These are phyloP conservation scores for Cebidichthys violaceus DNA, from an alignment of 2,113 vertebrate genomes.

Conservation along the genomic window DNA sequence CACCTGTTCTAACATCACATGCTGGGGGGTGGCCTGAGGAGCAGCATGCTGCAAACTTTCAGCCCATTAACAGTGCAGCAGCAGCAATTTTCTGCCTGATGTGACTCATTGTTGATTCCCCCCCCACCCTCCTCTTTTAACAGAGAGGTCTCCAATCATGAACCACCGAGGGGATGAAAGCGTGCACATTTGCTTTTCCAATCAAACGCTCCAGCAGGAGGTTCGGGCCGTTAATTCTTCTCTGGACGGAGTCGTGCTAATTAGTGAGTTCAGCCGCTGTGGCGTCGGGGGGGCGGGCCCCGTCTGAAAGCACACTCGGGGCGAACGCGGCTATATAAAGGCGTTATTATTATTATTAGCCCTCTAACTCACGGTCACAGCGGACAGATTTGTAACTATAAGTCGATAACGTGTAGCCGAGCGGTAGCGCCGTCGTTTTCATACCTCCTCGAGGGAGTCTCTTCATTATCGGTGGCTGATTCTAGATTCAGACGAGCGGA, in stretches of 20 bases:
- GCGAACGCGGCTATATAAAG: slow-evolving; percentile 32
- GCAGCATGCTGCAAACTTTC: slow-evolving; percentile 1
- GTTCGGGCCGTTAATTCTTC: slow-evolving; percentile 47
- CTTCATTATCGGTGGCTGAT: slow-evolving; percentile 53
- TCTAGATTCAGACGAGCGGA: slow-evolving; percentile 37
- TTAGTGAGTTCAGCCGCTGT: slow-evolving; percentile 23
- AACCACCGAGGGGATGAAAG: slow-evolving; percentile 20
- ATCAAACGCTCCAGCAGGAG: slow-evolving; percentile 55
- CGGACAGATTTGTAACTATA: slow-evolving; percentile 34
- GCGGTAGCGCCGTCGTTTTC: slow-evolving; percentile 37
- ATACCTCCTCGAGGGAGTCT: slow-evolving; percentile 25
- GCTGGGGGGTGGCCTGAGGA: background rate
- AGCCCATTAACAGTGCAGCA: slow-evolving; percentile 7
- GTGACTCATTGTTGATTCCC: slow-evolving; percentile 20
- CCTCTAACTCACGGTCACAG: slow-evolving; percentile 48
- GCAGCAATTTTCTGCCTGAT: slow-evolving; percentile 38
- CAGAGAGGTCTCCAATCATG: slow-evolving; percentile 29
- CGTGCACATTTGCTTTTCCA: slow-evolving; percentile 42
- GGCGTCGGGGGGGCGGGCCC: background rate
- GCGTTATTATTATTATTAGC: slow-evolving; percentile 64
- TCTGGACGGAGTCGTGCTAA: slow-evolving; percentile 40
- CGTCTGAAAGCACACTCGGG: slow-evolving; percentile 12
- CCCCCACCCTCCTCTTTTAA: background rate
- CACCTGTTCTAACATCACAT: background rate
- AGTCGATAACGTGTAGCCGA: slow-evolving; percentile 41